phyloP scores from a whole-genome alignment of 1,140 invertebrate genomes.

The Dendroctonus ponderosae region DNA sequence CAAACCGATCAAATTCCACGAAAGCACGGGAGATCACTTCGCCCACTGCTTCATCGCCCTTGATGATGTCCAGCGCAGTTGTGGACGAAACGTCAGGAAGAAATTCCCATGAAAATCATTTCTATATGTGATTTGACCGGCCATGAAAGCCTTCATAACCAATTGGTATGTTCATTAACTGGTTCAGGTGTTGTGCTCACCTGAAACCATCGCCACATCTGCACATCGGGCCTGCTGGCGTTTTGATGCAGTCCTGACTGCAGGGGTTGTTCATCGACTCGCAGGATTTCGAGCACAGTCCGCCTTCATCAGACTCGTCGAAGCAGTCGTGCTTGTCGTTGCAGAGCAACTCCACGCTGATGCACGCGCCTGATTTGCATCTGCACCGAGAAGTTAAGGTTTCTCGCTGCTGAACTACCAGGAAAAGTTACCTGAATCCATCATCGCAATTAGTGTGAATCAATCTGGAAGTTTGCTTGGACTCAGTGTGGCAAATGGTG shows the following conservation, averaged over 20 bases:
- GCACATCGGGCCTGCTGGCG: constrained; percentile 69
- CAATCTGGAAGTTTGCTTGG: constrained; percentile 8
- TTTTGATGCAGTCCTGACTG: constrained; percentile 63
- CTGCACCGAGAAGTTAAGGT: constrained; percentile 38
- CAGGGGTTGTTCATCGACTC: constrained; percentile 52
- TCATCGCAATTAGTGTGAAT: constrained; percentile 48
- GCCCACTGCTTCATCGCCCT: too few relatives aligned
- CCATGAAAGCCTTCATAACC: background rate
- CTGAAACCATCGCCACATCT: constrained; percentile 64
- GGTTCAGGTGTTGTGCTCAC: background rate
- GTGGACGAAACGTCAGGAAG: too few relatives aligned
- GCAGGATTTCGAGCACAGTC: constrained; percentile 59
- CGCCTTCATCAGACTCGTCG: constrained; percentile 54
- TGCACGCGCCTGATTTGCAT: constrained; percentile 63
- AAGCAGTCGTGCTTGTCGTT: constrained; percentile 66
- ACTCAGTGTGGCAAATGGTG: constrained; percentile 49
- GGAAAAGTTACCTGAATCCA: constrained; percentile 55
- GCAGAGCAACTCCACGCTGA: constrained; percentile 63
- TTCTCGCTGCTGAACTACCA: background rate
- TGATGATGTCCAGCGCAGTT: too few relatives aligned
- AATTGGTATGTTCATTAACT: background rate
- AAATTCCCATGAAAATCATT: too few relatives aligned
- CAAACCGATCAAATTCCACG: too few relatives aligned
- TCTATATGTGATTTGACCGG: too few relatives aligned
- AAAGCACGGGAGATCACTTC: too few relatives aligned